Percentiles rank a stretch among this genome's conserved stretches.
phyloP scores from a whole-genome alignment of 2,797 vertebrate species.

The Cyclopterus lumpus region DNA sequence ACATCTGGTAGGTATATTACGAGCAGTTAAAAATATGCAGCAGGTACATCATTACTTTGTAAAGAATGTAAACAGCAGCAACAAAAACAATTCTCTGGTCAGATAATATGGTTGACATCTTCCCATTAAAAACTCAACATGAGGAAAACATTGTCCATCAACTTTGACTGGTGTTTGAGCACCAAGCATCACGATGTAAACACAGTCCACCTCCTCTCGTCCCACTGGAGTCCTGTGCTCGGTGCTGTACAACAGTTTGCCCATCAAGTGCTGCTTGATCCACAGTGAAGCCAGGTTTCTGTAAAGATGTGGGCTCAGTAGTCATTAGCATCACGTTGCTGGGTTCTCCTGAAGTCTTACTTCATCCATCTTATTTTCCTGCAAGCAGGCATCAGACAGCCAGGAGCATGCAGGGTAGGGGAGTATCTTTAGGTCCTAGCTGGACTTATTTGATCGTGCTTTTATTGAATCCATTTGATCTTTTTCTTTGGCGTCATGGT shows the following conservation, averaged over 20 bases:
- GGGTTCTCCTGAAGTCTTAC: not conserved
- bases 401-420: not conserved
- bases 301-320: not conserved
- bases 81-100: not conserved
- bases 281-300: not conserved
- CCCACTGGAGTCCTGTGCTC: not conserved
- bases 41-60: not conserved
- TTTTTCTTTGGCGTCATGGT: too few relatives aligned
- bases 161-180: not conserved
- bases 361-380: not conserved
- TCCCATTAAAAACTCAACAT: not conserved
- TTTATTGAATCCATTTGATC: too few relatives aligned
- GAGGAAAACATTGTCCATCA: too few relatives aligned
- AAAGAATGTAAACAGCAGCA: too few relatives aligned
- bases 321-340: not conserved
- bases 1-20: conserved; percentile 80
- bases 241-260: too few relatives aligned
- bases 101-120: not conserved
- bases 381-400: not conserved
- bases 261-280: not conserved
- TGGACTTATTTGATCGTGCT: too few relatives aligned
- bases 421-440: not conserved
- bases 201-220: not conserved
- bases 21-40: not conserved
- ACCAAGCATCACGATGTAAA: not conserved